Conservation (phyloP, 2,113 vertebrate genomes). For the Vimba vimba region DNA sequence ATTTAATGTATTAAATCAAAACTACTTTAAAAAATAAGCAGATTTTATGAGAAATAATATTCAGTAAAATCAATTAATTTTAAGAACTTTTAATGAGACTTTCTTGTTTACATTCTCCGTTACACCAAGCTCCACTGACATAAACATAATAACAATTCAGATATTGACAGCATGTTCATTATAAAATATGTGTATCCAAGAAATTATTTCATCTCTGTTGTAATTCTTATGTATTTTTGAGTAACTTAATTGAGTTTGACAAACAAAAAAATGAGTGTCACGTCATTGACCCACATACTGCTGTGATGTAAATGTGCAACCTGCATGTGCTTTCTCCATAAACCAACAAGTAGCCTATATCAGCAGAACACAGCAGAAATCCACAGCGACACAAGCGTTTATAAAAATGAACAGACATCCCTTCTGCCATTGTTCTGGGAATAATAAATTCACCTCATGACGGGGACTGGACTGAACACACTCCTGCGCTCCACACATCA, state of each 20-base stretch:
- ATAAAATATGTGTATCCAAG: background rate
- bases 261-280: background rate
- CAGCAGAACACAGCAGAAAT: background rate
- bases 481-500: background rate
- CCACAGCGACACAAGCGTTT: background rate
- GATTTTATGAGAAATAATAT: background rate
- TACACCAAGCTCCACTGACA: too few relatives aligned
- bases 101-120: too few relatives aligned
- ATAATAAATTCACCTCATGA: slow-evolving; percentile 7
- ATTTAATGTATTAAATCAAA: too few relatives aligned
- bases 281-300: background rate
- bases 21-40: too few relatives aligned
- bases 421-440: background rate
- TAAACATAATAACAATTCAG: background rate
- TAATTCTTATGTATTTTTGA: background rate
- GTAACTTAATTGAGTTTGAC: background rate
- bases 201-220: background rate
- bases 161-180: background rate
- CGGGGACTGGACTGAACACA: background rate
- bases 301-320: background rate
- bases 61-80: background rate
- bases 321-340: background rate
- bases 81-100: too few relatives aligned
- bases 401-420: background rate
- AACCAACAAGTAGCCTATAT: background rate